Base-by-base conservation (phyloP, 2,113 vertebrate species). In the Prunella himalayana region DNA sequence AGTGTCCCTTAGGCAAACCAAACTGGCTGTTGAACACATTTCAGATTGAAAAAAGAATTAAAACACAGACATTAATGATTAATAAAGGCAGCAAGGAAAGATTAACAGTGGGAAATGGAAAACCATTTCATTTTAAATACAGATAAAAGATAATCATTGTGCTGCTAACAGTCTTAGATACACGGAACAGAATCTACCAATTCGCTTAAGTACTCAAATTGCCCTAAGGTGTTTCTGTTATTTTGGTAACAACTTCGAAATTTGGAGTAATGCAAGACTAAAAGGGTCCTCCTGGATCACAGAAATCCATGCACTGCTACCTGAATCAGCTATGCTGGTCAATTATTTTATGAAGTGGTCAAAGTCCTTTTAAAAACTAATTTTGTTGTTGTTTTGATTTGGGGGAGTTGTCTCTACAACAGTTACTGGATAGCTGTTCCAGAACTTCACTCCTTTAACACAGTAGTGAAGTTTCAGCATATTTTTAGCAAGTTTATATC, bases 71-170 rank as follows among this genome's bases (percentile, higher is more conserved):
- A 66, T 80, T 80, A 80, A 51, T 91, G 73, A 88, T 91, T 83
- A 92, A 91, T 66, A 24, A 4, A 57, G 57, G n/a, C 25, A 80
- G 5, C 16, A 27, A 59, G 64, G 85, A 72, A 94, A 85, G 64
- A 69, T 47, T 88, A 85, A 57, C 24, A 30, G n/a, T 70, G 31
- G 50, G 30, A 95, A 93, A 90, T 82, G 39, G 47, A 88, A 90
- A 92, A 33, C 42, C 5, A 50, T 83, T 93, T 93, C 35, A 63
- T 83, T 90, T 88, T 83, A 88, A 92, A 91, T 83, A 80, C 63
- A 83, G 64, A 77, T 85, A 85, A 90, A 54, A 45, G 7, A 23
- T 82, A 85, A 76, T 31, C 3, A 44, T 33, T 80, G 7, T 77
- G 35, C 17, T 93, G n/a, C 7, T 91, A 85, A 84, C 28, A 1